These are phyloP conservation scores for Botia almorhae DNA, from an alignment of 2,797 vertebrate species.

Conservation along the genomic window DNA sequence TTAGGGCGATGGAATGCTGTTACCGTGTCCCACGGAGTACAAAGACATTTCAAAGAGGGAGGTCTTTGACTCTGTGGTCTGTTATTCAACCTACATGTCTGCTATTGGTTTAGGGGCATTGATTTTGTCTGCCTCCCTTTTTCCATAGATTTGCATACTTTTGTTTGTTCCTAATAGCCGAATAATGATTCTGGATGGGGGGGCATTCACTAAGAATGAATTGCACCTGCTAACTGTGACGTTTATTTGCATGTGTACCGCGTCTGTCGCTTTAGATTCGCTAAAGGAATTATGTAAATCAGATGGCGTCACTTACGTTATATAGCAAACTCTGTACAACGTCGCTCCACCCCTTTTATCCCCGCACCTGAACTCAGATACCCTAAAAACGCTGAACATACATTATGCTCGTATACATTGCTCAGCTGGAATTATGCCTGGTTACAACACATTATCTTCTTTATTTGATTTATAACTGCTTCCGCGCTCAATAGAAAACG, in stretches of 20 bases:
- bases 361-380: too few species aligned
- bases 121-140: constrained; percentile 18
- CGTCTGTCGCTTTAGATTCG: background rate
- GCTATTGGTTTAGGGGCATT: constrained; percentile 26
- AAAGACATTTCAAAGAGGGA: constrained; percentile 52
- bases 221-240: background rate
- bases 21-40: constrained; percentile 20
- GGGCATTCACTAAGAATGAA: background rate
- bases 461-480: background rate
- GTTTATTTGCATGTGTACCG: background rate
- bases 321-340: too few species aligned
- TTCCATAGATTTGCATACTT: constrained; percentile 12
- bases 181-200: background rate
- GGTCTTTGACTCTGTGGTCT: constrained; percentile 30
- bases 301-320: background rate
- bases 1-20: constrained; percentile 10
- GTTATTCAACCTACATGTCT: constrained; percentile 43
- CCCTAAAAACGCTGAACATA: too few species aligned
- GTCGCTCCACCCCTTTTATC: too few species aligned
- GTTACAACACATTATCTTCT: background rate
- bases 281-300: background rate
- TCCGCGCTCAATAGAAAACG: background rate
- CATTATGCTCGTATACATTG: too few species aligned
- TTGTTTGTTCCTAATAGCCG: constrained; percentile 14
- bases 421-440: background rate